A percentile compares a stretch with the other conserved stretches of the same genome.
phyloP scores from a whole-genome alignment of 2,888 invertebrate species.

The Leptura quadrifasciata region DNA sequence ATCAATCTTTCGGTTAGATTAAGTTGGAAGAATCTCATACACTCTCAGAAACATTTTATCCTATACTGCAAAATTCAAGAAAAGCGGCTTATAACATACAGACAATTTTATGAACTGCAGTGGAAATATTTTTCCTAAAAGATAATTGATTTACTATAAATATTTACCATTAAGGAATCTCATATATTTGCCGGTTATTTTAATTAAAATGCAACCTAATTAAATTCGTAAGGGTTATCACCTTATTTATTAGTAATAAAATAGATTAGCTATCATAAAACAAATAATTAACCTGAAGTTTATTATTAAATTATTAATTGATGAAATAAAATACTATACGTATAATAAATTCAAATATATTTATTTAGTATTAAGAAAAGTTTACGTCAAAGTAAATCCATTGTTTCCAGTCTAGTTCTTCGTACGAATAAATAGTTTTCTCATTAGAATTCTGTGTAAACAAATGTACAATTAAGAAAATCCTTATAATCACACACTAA shows the following conservation, averaged over 20 bases:
- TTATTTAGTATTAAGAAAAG: no score
- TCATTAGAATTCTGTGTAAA: no score
- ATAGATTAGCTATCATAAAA: conserved; percentile 21
- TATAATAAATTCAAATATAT: not conserved
- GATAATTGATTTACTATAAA: not conserved
- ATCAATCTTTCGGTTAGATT: no score
- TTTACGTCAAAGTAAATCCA: no score
- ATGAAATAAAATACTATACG: conserved; percentile 33
- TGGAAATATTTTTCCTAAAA: not conserved
- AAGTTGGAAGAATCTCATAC: no score
- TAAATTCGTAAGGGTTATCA: not conserved
- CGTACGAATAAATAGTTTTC: no score
- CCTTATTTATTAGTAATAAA: not conserved
- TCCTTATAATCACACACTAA: no score
- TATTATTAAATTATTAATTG: conserved; percentile 10
- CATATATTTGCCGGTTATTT: not conserved
- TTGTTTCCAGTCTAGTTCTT: no score
- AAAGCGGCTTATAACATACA: not conserved
- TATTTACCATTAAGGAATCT: not conserved
- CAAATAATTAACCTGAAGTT: conserved; percentile 18
- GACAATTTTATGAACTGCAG: not conserved
- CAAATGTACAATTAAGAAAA: no score
- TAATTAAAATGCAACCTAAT: conserved; percentile 19
- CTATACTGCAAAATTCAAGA: no score
- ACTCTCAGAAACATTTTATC: no score